These are phyloP conservation scores for Saguinus midas DNA, from an alignment of 2,113 vertebrate genomes.

Conservation along the genomic window DNA sequence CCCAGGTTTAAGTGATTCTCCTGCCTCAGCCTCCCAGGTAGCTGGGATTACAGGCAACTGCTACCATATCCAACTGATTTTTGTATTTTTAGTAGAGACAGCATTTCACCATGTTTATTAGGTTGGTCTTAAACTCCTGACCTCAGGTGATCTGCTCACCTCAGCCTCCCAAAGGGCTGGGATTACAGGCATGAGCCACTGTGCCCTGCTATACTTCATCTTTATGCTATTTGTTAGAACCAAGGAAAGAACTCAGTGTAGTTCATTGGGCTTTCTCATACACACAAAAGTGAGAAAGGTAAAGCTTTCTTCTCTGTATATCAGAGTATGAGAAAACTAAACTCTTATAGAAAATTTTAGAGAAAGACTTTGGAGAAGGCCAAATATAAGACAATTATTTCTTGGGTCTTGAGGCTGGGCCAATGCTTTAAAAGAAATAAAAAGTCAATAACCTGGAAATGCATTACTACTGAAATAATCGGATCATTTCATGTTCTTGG, in stretches of 20 bases:
- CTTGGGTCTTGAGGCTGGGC: neutral
- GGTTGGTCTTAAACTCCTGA: too few species aligned
- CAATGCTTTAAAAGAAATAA: neutral
- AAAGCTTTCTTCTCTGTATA: neutral
- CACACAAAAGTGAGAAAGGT: neutral
- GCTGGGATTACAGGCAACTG: too few species aligned
- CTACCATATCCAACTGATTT: too few species aligned
- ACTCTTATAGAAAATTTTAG: constrained; percentile 21
- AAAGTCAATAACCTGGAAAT: neutral
- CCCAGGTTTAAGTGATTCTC: too few species aligned
- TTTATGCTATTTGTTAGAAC: neutral
- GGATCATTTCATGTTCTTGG: neutral
- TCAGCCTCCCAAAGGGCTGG: too few species aligned
- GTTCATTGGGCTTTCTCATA: neutral
- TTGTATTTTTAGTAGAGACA: too few species aligned
- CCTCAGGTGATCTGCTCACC: too few species aligned
- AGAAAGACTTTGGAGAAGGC: neutral
- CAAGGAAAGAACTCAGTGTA: neutral
- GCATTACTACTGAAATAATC: neutral
- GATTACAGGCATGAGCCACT: too few species aligned
- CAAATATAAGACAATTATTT: neutral
- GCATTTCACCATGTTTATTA: too few species aligned
- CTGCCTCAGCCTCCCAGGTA: too few species aligned
- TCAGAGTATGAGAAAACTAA: neutral
- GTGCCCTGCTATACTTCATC: neutral